Conservation (phyloP, 2,113 vertebrate genomes). For the Sebastes fasciatus region DNA sequence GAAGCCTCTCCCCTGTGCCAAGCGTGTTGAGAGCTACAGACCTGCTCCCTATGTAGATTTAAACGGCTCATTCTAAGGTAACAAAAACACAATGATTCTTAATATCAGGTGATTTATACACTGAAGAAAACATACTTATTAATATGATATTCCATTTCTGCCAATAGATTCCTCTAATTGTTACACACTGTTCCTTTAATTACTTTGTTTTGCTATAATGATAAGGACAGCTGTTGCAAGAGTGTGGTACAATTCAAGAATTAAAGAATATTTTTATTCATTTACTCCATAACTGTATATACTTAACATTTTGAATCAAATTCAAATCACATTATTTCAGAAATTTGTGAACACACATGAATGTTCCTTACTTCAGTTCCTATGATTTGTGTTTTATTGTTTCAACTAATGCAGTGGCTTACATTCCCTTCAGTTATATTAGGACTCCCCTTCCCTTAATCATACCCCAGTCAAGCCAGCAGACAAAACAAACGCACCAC, state of each 20-base stretch:
- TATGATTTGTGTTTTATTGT: neutral
- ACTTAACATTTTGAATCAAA: neutral
- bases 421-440: neutral
- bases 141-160: no score
- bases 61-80: no score
- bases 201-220: neutral
- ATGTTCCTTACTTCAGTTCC: neutral
- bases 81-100: no score
- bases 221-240: neutral
- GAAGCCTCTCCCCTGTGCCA: no score
- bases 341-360: neutral
- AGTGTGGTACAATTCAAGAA: neutral
- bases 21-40: no score
- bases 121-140: no score
- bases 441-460: slow-evolving; percentile 3
- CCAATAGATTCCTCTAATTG: no score
- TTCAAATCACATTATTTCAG: neutral
- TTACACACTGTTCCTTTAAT: neutral
- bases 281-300: neutral
- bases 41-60: no score
- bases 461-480: neutral
- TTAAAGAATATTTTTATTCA: neutral
- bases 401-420: neutral
- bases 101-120: no score
- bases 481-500: slow-evolving; percentile 20